Conservation (phyloP, 1,140 invertebrate species). For the Drosophila carrolli region DNA sequence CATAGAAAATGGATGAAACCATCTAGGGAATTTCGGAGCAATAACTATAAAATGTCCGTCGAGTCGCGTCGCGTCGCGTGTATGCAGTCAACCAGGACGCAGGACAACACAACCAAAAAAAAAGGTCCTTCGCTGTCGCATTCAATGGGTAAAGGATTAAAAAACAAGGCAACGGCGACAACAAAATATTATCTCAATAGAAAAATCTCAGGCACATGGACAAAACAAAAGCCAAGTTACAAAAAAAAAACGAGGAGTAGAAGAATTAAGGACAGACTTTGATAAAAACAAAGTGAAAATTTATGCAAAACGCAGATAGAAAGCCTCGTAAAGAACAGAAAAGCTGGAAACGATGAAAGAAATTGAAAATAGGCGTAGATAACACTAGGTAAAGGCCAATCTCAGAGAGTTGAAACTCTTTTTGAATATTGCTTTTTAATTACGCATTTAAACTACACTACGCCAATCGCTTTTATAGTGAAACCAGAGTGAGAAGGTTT, state of each 20-base stretch:
- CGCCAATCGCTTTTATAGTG: background rate
- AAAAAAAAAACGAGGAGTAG: conserved; percentile 29
- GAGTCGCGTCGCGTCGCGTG: conserved; percentile 62
- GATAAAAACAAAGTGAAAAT: conserved; percentile 82
- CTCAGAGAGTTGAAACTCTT: conserved; percentile 9
- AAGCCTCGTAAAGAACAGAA: conserved; percentile 27
- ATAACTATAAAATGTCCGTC: conserved; percentile 78
- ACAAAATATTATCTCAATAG: conserved; percentile 78
- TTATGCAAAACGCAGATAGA: conserved; percentile 77
- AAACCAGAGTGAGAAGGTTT: too few species aligned
- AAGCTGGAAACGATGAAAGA: conserved; percentile 13
- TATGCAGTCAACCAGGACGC: conserved; percentile 62
- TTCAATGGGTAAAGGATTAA: conserved; percentile 76
- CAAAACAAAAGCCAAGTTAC: conserved; percentile 62
- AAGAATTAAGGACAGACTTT: conserved; percentile 48
- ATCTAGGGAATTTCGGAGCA: conserved; percentile 76
- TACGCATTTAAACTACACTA: background rate
- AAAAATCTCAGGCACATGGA: conserved; percentile 67
- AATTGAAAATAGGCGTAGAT: conserved; percentile 18
- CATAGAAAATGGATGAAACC: conserved; percentile 72
- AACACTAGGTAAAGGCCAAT: conserved; percentile 11
- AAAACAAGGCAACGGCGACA: conserved; percentile 61
- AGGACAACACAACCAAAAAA: conserved; percentile 29
- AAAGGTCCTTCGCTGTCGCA: conserved; percentile 59
- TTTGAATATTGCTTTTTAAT: background rate